Conservation (phyloP, 2,113 vertebrate species). For the Leuciscus idus region DNA sequence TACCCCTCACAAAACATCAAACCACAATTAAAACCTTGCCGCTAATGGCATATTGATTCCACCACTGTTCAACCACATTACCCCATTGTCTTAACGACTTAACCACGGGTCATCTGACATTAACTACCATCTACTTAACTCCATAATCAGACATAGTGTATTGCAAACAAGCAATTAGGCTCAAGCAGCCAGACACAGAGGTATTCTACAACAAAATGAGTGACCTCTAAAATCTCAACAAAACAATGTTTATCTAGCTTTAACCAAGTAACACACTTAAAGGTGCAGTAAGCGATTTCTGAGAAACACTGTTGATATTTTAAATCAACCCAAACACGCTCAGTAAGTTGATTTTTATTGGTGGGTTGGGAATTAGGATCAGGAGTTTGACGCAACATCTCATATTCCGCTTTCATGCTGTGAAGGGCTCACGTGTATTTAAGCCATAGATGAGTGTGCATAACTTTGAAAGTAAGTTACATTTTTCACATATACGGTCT, state of each 20-base stretch:
- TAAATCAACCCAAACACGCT: too few relatives aligned
- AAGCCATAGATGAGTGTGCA: too few relatives aligned
- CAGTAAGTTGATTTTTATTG: too few relatives aligned
- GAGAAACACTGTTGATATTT: too few relatives aligned
- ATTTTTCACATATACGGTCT: too few relatives aligned
- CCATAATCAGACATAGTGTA: slow-evolving; percentile 33
- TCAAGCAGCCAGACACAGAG: slow-evolving; percentile 5
- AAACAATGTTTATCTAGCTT: background rate
- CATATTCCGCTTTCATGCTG: too few relatives aligned
- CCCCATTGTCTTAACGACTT: slow-evolving; percentile 41
- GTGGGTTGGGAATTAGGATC: too few relatives aligned
- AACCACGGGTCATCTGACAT: slow-evolving; percentile 46
- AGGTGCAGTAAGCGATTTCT: too few relatives aligned
- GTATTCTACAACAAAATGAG: background rate
- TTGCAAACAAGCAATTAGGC: slow-evolving; percentile 33
- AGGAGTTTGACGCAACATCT: too few relatives aligned
- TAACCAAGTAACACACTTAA: background rate
- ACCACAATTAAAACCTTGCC: slow-evolving; percentile 22
- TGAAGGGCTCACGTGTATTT: too few relatives aligned
- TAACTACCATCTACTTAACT: slow-evolving; percentile 51
- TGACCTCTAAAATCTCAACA: background rate
- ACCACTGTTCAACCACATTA: slow-evolving; percentile 42
- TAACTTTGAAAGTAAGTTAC: too few relatives aligned
- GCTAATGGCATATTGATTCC: slow-evolving; percentile 38
- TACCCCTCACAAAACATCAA: slow-evolving; percentile 2